Evolutionary conservation across 2,888 invertebrate genomes (phyloP), one percentile per base, ranked within the genome.

Genomic region (Xestia rhomboidea): DNA sequence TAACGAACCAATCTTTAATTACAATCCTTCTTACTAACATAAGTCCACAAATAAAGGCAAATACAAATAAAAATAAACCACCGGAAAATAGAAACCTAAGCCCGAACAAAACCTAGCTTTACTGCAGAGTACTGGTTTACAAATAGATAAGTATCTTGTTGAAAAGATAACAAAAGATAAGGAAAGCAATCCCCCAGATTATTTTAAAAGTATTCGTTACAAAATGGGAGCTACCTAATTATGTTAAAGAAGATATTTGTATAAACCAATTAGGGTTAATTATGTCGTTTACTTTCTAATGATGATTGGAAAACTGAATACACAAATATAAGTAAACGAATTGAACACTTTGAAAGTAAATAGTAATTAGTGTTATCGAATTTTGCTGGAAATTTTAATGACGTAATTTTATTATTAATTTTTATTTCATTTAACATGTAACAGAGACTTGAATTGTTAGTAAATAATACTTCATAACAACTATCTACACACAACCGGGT

Each of bases 231-330:
- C 63, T 81, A 63, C 38, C 18, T 78, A 80, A 84, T 88, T 88
- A 88, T 79, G 77, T 71, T 83, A 85, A 88, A 76, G 68, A 76
- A 78, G 82, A 80, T 79, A 88, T 88, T 88, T 77, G 76, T 86
- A 86, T 86, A 76, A 84, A 85, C 73, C 72, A 79, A 82, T 81
- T 82, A 79, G 64, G 68, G 76, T 79, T 79, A 84, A 84, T 82
- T 76, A 83, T 49, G 46, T 62, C 81, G 71, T 83, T 79, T 77
- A 79, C 67, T 79, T 82, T 74, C 74, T 74, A 81, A 81, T 82
- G 85, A 27, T 85, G 73, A 84, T 84, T 84, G 66, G 74, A 72
- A 84, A 82, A 85, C 62, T 76, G 73, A 75, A 70, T 67, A 72
- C 2, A 67, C 69, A 74, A 81, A 77, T 70, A 63, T 57, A 68